Evolutionary conservation across 2,797 vertebrate species (phyloP).

Genomic region (Perodicticus potto): DNA sequence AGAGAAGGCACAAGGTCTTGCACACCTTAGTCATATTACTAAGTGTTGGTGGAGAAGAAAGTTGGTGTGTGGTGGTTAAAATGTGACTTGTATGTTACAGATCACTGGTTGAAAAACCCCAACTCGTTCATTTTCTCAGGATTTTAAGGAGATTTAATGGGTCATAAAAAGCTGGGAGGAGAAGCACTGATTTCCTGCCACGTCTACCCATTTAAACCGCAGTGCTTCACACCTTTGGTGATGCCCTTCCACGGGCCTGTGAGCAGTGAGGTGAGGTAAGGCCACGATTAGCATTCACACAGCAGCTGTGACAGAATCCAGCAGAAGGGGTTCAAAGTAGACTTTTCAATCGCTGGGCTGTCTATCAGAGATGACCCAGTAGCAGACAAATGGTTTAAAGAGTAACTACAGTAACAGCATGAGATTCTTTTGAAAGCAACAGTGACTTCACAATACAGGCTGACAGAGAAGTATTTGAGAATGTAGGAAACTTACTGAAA

Average conservation of each 20-base stretch:
- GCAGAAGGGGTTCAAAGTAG: not conserved
- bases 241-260: not conserved
- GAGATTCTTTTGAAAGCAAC: not conserved
- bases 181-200: not conserved
- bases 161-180: not conserved
- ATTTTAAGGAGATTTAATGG: not conserved
- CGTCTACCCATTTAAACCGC: not conserved
- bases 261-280: not conserved
- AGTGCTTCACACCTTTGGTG: not conserved
- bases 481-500: constrained; percentile 10
- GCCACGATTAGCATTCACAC: not conserved
- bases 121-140: not conserved
- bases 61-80: not conserved
- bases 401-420: not conserved
- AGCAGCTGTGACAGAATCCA: not conserved
- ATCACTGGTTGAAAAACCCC: not conserved
- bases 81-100: not conserved
- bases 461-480: not conserved
- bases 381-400: constrained; percentile 8
- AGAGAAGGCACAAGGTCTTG: not conserved
- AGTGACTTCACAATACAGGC: not conserved
- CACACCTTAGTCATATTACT: not conserved
- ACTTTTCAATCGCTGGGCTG: not conserved
- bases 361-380: not conserved
- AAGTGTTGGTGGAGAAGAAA: not conserved